A percentile compares a stretch with the other conserved stretches of the same genome.
These are phyloP conservation scores for Globodera rostochiensis DNA, from an alignment of 1,140 invertebrate genomes.

Conservation along the genomic window DNA sequence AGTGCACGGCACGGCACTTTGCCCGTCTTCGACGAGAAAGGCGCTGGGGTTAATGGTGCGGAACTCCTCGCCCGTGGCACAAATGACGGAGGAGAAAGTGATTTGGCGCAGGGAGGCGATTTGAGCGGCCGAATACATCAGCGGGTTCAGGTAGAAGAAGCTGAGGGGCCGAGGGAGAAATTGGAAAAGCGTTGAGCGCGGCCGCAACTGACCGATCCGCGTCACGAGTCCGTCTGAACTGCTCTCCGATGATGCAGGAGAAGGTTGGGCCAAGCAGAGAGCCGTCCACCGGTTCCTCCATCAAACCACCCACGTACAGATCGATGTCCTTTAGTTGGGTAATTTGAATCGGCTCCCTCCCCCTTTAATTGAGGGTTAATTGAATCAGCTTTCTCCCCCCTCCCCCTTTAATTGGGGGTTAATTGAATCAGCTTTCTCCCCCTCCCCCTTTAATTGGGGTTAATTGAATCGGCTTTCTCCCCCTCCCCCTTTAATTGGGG, in stretches of 20 bases:
- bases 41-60: constrained; percentile 39
- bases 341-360: too few species aligned
- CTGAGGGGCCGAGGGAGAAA: constrained; percentile 14
- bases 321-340: constrained; percentile 33
- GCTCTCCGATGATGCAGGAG: constrained; percentile 51
- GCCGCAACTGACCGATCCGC: constrained; percentile 42
- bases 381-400: too few species aligned
- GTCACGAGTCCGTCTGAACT: constrained; percentile 48
- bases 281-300: constrained; percentile 47
- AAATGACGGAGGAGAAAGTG: constrained; percentile 43
- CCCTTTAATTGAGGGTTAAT: too few species aligned
- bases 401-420: too few species aligned
- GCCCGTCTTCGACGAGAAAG: constrained; percentile 52
- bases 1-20: constrained; percentile 41
- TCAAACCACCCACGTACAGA: constrained; percentile 51
- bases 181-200: too few species aligned
- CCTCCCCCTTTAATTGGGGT: constrained; percentile 1
- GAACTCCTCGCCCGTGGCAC: constrained; percentile 51
- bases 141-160: constrained; percentile 44
- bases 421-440: neutral
- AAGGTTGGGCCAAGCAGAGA: constrained; percentile 54
- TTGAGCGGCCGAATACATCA: constrained; percentile 37
- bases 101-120: constrained; percentile 25
- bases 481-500: too few species aligned
- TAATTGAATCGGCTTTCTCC: too few species aligned